Conservation (phyloP, 2,888 invertebrate genomes). For the Nemapogon koenigi region DNA sequence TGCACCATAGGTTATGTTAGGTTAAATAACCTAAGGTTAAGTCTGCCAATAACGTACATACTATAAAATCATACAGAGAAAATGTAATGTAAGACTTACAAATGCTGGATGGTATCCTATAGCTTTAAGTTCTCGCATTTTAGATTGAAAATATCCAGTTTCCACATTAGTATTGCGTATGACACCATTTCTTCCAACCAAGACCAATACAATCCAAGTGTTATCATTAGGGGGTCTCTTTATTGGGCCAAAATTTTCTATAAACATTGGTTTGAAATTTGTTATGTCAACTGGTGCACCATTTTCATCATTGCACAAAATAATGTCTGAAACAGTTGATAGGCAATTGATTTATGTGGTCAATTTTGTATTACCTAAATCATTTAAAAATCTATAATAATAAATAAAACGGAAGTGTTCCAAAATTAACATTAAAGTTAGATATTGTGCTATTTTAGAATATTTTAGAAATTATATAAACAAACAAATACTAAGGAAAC, state of each 20-base stretch:
- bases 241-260: conserved; percentile 54
- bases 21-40: no score
- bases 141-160: conserved; percentile 66
- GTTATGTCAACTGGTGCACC: conserved; percentile 54
- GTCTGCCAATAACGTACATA: no score
- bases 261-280: conserved; percentile 44
- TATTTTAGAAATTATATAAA: no score
- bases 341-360: not conserved
- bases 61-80: no score
- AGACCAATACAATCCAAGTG: conserved; percentile 63
- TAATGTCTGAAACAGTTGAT: conserved; percentile 53
- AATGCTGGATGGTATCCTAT: conserved; percentile 66
- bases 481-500: no score
- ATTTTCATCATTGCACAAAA: conserved; percentile 62
- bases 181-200: conserved; percentile 68
- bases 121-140: conserved; percentile 67
- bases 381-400: not conserved
- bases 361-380: no score
- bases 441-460: no score
- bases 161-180: conserved; percentile 51
- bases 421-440: no score
- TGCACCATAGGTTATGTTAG: no score
- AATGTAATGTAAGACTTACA: conserved; percentile 59
- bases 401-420: no score
- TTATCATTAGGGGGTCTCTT: conserved; percentile 33